A percentile compares a stretch with the other conserved stretches of the same genome.
Evolutionary conservation across 2,888 invertebrate genomes (phyloP).

Genomic region (Blera fallax): DNA sequence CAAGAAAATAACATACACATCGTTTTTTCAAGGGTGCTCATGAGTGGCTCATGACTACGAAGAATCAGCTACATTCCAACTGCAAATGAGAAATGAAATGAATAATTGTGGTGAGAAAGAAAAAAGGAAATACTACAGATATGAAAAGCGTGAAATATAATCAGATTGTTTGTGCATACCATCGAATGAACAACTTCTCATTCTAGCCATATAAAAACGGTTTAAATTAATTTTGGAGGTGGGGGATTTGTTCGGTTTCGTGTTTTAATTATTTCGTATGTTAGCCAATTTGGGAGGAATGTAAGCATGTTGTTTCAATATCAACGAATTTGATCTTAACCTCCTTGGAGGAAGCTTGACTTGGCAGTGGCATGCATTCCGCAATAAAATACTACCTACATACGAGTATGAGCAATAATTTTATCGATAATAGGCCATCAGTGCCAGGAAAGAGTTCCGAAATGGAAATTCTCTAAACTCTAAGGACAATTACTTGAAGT

Average conservation of each 20-base stretch:
- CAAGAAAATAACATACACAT: constrained; percentile 15
- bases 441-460: background rate
- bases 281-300: no score
- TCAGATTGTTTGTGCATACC: background rate
- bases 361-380: background rate
- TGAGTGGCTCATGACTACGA: background rate
- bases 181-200: background rate
- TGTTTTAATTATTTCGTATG: no score
- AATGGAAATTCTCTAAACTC: background rate
- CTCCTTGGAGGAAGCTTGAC: no score
- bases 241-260: no score
- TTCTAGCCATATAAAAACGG: background rate
- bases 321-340: background rate
- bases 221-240: no score
- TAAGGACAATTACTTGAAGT: background rate
- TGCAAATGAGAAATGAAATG: background rate
- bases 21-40: constrained; percentile 42
- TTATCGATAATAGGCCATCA: background rate
- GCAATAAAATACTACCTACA: background rate
- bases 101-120: background rate
- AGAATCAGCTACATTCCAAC: background rate
- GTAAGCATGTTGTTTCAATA: no score
- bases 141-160: background rate
- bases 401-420: background rate
- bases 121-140: background rate